phyloP scores from a whole-genome alignment of 2,797 vertebrate genomes.

The Etheostoma perlongum region DNA sequence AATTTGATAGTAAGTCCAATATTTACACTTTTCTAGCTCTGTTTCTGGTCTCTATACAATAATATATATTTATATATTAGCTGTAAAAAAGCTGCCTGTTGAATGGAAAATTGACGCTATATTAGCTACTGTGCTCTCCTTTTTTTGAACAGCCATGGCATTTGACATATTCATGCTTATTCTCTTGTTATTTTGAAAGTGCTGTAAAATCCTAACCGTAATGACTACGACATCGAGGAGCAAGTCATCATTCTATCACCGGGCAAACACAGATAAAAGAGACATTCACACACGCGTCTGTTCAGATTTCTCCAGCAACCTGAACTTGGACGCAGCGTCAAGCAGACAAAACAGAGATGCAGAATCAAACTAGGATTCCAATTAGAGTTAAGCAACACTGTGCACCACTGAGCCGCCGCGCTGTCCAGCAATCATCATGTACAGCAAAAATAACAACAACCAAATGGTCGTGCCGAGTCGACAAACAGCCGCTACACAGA shows the following conservation, averaged over 20 bases:
- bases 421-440: conserved; percentile 29
- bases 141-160: no score
- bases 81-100: no score
- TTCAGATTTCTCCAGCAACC: conserved; percentile 15
- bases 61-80: no score
- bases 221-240: neutral
- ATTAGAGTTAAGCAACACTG: neutral
- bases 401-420: neutral
- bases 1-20: neutral
- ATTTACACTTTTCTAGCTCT: neutral
- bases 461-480: conserved; percentile 34
- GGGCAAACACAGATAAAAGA: conserved; percentile 14
- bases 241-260: conserved; percentile 17
- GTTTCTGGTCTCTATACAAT: neutral
- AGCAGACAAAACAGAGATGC: neutral
- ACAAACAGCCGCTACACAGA: conserved; percentile 53
- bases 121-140: no score
- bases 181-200: no score
- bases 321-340: neutral
- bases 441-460: conserved; percentile 44
- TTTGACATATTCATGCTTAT: no score
- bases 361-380: neutral
- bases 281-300: conserved; percentile 5
- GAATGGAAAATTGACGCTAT: no score
- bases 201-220: no score